Conservation (phyloP, 1,140 invertebrate species). For the Frieseomelitta varia region DNA sequence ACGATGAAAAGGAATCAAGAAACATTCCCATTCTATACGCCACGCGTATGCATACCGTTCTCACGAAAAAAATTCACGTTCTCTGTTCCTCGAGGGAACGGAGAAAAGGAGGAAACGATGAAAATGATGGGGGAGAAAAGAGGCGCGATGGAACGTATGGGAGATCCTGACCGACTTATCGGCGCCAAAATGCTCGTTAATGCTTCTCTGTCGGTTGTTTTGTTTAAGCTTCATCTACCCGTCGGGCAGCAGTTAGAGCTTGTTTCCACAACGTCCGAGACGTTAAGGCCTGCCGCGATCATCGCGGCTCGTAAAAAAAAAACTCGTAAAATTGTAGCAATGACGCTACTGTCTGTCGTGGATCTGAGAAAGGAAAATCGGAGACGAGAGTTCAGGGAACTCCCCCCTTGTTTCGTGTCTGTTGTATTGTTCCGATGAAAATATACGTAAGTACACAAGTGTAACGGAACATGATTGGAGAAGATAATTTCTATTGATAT, state of each 20-base stretch:
- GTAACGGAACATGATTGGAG: too few relatives aligned
- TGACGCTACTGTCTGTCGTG: constrained; percentile 25
- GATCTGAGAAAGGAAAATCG: background rate
- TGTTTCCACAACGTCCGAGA: constrained; percentile 38
- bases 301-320: constrained; percentile 37
- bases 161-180: constrained; percentile 49
- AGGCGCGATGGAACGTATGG: constrained; percentile 19
- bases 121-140: background rate
- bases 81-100: background rate
- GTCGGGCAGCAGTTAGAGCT: constrained; percentile 28
- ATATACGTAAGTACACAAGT: background rate
- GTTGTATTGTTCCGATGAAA: background rate
- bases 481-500: too few relatives aligned
- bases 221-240: constrained; percentile 40
- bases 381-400: background rate
- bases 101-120: too few relatives aligned
- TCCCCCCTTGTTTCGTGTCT: background rate
- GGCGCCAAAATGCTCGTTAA: constrained; percentile 65
- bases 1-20: constrained; percentile 59
- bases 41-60: background rate
- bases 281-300: constrained; percentile 12
- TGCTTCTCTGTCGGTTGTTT: constrained; percentile 14
- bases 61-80: background rate
- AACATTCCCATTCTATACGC: background rate
- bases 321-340: constrained; percentile 52